Evolutionary conservation across 2,888 invertebrate genomes (phyloP), one percentile per base, ranked within the genome.

Genomic region (Orthosia cruda): DNA sequence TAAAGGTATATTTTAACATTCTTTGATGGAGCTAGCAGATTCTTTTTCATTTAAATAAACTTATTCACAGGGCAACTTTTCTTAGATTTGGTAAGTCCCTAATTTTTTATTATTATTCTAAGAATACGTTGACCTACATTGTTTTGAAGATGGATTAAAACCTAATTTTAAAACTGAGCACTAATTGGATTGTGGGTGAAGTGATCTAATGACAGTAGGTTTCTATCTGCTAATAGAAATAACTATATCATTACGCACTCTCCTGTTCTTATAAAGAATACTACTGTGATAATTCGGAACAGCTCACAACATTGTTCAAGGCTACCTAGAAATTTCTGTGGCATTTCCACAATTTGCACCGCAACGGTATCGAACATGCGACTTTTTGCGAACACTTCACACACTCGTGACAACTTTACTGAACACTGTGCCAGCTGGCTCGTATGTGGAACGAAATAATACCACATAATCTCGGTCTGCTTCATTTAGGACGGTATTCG

Each of bases 301-400:
- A n/a, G 55, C 26, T 71, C 54, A 32, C 23, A 54, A 65, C 2
- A 64, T 69, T 77, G 45, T 65, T 64, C 61, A 66, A 83, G 32
- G 61, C 18, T 71, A 23, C n/a, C 13, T 18, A 57, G 45, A 58
- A 54, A 55, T 63, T 64, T 62, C 26, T 81, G 57, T 49, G 68
- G 80, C 15, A 52, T 58, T 67, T 81, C 12, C 26, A 64, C 55
- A 77, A 62, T 80, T 82, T 69, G 52, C 78, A 65, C 57, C 72
- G 23, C 83, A 62, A 45, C 13, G 52, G 9, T 23, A 54, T 58
- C 59, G 50, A 77, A 72, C 54, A 69, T 63, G 57, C 49, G 65
- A 47, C 32, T 62, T 66, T 72, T 62, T 18, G 64, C 58, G 54
- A 76, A 71, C 49, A 72, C 40, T 71, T 61, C n/a, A n/a, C n/a